Evolutionary conservation across 2,888 invertebrate species (phyloP), one percentile per base, ranked within the genome.

Genomic region (Prenolepis imparis): DNA sequence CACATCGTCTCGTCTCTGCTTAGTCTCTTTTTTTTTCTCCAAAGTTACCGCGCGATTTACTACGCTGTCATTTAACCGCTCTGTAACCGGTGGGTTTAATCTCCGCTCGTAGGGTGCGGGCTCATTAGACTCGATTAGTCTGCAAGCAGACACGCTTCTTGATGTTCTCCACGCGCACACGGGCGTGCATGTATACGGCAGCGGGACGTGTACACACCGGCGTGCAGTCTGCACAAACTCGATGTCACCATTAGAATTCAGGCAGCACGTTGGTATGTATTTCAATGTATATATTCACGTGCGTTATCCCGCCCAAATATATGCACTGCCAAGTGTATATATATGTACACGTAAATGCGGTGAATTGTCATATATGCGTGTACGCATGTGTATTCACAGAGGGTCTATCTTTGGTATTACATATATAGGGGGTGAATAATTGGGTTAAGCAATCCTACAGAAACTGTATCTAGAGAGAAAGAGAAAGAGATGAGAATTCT

Each of bases 61-160:
- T 73, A 70, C 59, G 55, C 64, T 78, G 87, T 70, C 87, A 75
- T 87, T 88, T 88, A 88, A 83, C 87, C 89, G 72, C 66, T 61
- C 61, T 68, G 88, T 87, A 88, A 84, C 89, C 87, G 86, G 86
- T 89, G 89, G 89, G 84, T 86, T 88, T 88, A 92, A 93, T 92
- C 92, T 89, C 84, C 87, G 91, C 86, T 90, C 90, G 91, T 90
- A 88, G 89, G 89, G 87, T 89, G 91, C 88, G 90, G 78, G 89
- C 91, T 93, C 93, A 93, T 93, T 93, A 93, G 92, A 92, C 87
- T 88, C 92, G 93, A 93, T 93, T 93, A 93, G 92, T 89, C 90
- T 89, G 89, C 90, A 84, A 84, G 85, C 86, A 86, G 88, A 88
- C 86, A 89, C 84, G 84, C 87, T 80, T 44, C 78, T 78, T 78